A percentile compares a stretch with the other conserved stretches of the same genome.
These are phyloP conservation scores for Sympetrum striolatum DNA, from an alignment of 2,888 invertebrate species.

Conservation along the genomic window DNA sequence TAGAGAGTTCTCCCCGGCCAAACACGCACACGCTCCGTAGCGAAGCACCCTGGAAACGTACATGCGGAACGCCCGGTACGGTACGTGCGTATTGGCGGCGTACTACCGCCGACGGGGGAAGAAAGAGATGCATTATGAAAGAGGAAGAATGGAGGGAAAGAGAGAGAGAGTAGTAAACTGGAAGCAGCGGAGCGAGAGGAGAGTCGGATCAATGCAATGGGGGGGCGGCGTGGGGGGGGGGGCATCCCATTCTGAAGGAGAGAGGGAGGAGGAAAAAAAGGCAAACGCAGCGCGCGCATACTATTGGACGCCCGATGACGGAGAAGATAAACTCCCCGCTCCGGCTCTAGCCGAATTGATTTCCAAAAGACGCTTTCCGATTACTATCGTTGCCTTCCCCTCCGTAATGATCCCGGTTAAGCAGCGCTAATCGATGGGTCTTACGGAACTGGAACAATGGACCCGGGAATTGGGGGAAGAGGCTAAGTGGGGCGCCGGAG, in stretches of 20 bases:
- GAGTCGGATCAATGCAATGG: slow-evolving; percentile 2
- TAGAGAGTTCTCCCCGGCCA: not conserved
- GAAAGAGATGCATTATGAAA: not conserved
- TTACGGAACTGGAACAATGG: slow-evolving; percentile 16
- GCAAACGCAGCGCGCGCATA: not conserved
- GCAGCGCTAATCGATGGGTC: not conserved
- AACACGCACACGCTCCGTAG: not conserved
- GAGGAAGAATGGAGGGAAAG: not conserved
- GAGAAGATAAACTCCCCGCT: not conserved
- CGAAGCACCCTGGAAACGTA: not conserved
- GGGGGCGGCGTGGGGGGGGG: not conserved
- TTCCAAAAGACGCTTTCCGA: not conserved
- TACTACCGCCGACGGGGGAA: not conserved
- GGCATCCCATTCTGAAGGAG: not conserved
- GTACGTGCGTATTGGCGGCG: not conserved
- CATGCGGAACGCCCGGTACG: not conserved
- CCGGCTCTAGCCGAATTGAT: not conserved
- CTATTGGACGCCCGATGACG: not conserved
- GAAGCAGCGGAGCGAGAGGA: not conserved
- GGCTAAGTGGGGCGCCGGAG: not conserved
- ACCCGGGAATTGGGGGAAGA: not conserved
- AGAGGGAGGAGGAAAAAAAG: not conserved
- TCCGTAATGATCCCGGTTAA: not conserved
- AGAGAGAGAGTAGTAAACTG: not conserved
- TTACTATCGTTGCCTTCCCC: not conserved